A percentile compares a stretch with the other conserved stretches of the same genome.
These are phyloP conservation scores for Climacteris rufus DNA, from an alignment of 2,113 vertebrate genomes.

Conservation along the genomic window DNA sequence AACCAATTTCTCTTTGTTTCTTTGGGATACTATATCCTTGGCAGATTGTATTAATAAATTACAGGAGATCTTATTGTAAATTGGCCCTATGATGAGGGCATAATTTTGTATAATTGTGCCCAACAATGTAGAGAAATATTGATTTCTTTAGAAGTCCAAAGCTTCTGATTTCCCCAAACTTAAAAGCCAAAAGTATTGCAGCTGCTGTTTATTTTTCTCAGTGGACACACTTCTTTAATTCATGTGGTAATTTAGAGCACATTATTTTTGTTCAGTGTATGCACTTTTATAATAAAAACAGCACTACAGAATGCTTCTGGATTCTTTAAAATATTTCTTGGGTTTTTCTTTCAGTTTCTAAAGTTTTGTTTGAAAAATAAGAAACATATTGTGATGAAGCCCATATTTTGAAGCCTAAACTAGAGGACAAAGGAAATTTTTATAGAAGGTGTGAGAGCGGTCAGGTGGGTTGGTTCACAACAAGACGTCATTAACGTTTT, in stretches of 20 bases:
- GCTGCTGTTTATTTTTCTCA: slow-evolving; percentile 31
- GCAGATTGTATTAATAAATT: not conserved
- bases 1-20: not conserved
- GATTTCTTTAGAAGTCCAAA: slow-evolving; percentile 1
- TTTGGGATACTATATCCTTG: not conserved
- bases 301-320: not conserved
- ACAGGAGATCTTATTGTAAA: not conserved
- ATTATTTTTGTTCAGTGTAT: slow-evolving; percentile 44
- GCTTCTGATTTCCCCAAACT: not conserved
- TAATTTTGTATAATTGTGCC: not conserved
- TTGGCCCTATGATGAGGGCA: not conserved
- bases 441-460: not conserved
- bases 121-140: not conserved
- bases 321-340: not conserved
- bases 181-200: slow-evolving; percentile 29
- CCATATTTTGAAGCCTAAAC: not conserved
- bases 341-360: not conserved
- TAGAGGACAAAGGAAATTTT: not conserved
- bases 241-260: slow-evolving; percentile 33
- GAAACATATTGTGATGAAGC: not conserved
- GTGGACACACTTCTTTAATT: not conserved
- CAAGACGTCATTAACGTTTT: not conserved
- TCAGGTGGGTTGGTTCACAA: not conserved
- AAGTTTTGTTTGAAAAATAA: not conserved
- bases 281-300: slow-evolving; percentile 30